Percentiles rank a stretch among this genome's conserved stretches.
These are phyloP conservation scores for Clivina fossor DNA, from an alignment of 2,888 invertebrate species.

Conservation along the genomic window DNA sequence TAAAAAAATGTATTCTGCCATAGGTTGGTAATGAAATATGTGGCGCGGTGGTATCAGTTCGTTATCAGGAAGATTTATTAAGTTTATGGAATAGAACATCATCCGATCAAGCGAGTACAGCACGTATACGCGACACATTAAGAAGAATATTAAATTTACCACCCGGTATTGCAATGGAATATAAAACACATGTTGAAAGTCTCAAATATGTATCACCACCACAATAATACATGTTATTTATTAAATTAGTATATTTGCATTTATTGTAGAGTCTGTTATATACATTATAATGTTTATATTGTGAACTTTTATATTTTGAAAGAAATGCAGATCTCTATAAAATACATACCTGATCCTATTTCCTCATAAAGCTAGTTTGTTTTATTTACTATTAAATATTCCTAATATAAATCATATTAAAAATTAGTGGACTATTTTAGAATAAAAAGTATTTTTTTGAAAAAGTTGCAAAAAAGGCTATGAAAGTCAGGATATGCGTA, in stretches of 20 bases:
- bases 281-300: conserved; percentile 43
- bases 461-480: too few relatives aligned
- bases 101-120: conserved; percentile 82
- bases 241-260: too few relatives aligned
- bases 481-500: too few relatives aligned
- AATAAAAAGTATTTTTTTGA: too few relatives aligned
- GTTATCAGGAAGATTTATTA: conserved; percentile 94
- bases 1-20: conserved; percentile 25
- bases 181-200: conserved; percentile 82
- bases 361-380: too few relatives aligned
- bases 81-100: conserved; percentile 98
- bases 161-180: conserved; percentile 89
- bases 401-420: too few relatives aligned
- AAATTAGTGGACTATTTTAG: too few relatives aligned
- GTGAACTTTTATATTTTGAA: conserved; percentile 43
- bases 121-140: conserved; percentile 91
- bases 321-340: conserved; percentile 24
- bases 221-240: conserved; percentile 33
- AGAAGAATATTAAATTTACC: conserved; percentile 95
- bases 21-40: conserved; percentile 93
- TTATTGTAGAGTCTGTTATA: conserved; percentile 59
- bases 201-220: conserved; percentile 63
- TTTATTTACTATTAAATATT: too few relatives aligned
- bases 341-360: conserved; percentile 20
- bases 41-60: conserved; percentile 93